Base-by-base conservation (phyloP, 1,140 invertebrate species). In the Pectinophora gossypiella region DNA sequence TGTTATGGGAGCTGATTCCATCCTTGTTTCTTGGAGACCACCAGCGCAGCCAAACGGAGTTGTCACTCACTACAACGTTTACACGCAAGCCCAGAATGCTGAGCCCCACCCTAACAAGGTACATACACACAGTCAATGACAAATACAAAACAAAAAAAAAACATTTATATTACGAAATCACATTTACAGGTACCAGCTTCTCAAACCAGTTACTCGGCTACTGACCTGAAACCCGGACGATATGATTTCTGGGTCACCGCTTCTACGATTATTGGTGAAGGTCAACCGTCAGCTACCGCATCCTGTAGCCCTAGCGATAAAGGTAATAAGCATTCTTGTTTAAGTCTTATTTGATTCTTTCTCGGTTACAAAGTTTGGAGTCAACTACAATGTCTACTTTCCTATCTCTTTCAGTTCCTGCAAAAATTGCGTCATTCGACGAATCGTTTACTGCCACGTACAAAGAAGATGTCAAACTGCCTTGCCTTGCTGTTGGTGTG, bases 181-280 rank as follows among this genome's bases (percentile, higher is more conserved):
- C n/a, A 6, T 38, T 22, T 57, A 2, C 63, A 91, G 84, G 89
- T 91, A 23, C 89, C 90, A 5, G 88, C 90, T 58, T 88, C 89
- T 43, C 90, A 91, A 77, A 91, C 94, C 73, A 95, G 92, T 72
- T 95, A 93, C 72, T 96, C 97, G 78, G 95, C 96, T 7, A 94
- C 93, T 42, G 94, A 95, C 61, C 81, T 98, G 60, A 94, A 94
- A 64, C 92, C 94, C 64, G 93, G 94, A 64, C 92, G 94, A 51
- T 97, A 97, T 71, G 95, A 97, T 79, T 97, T 98, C 85, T 98
- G 96, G 96, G 96, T 98, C 0, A 97, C 96, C 10, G 96, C 96
- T 32, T 96, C 95, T 42, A 98, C 96, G 0, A 94, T 94, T 54
- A 97, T 97, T 69, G 96, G 96, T 4, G 96, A 98, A 91, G 96